Evolutionary conservation across 2,797 vertebrate genomes (phyloP), one percentile per base, ranked within the genome.

Genomic region (Epinephelus awoara): DNA sequence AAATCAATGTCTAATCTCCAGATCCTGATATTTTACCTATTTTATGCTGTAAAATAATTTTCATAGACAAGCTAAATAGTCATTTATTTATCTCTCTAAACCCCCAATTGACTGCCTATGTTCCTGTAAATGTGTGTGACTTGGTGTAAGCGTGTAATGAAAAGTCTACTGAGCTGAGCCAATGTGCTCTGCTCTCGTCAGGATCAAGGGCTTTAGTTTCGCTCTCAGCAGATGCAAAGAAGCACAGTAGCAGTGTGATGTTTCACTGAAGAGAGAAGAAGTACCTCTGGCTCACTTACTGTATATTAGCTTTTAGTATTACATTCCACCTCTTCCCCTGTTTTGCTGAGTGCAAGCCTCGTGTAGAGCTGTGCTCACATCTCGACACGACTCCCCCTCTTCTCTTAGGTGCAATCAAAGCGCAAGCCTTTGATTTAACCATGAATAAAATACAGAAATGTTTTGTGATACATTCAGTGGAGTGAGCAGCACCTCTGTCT

Each of bases 201-300:
- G 82, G 80, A 90, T 82, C 77, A 85, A 79, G 78, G 67, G 50
- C 80, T 91, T 88, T 77, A 66, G 71, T 81, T 90, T 83, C 8
- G 5, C 82, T 85, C 77, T 82, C 49, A 52, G 72, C 65, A 75
- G 72, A 89, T 77, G 73, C 77, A 74, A 80, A 82, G 71, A 63
- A 79, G 68, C 50, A 49, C 47, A 57, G 56, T 18, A 46, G 56
- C 51, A 61, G 57, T 82, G 67, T 72, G 47, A 80, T 85, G 74
- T 85, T 89, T 73, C 2, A 5, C 70, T 83, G 67, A 78, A 72
- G 57, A 84, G 73, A 78, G 75, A 68, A 72, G 40, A 15, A 57
- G 71, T 57, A 83, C 82, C 77, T 80, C 73, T 74, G 68, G 72
- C 77, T 85, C 77, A 81, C 82, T 80, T 84, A 82, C 72, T 83